Conservation (phyloP, 2,888 invertebrate species). For the Exephanes ischioxanthus region DNA sequence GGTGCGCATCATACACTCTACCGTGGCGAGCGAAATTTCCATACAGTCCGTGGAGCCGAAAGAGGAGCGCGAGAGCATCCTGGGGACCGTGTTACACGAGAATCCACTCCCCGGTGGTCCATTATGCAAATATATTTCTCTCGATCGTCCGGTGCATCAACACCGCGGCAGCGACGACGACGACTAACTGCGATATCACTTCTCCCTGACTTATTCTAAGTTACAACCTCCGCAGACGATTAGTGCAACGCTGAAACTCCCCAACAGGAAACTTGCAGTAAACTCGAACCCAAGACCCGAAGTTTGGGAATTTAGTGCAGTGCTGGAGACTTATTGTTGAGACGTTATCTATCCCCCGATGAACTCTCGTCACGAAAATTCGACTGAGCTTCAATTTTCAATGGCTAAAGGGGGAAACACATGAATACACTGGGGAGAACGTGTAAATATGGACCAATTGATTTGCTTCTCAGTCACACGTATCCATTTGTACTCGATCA, state of each 20-base stretch:
- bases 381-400: neutral
- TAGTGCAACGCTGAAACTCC: conserved; percentile 21
- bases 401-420: neutral
- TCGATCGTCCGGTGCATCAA: conserved; percentile 40
- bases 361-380: neutral
- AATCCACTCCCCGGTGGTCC: conserved; percentile 70
- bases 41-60: conserved; percentile 44
- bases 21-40: conserved; percentile 46
- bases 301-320: neutral
- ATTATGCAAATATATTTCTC: conserved; percentile 73
- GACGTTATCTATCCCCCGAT: neutral
- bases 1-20: conserved; percentile 10
- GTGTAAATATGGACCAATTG: neutral
- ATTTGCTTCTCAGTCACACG: neutral
- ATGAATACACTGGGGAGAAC: neutral
- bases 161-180: conserved; percentile 27
- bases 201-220: conserved; percentile 54
- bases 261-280: neutral
- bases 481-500: too few species aligned
- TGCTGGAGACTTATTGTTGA: neutral
- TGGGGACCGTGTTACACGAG: conserved; percentile 65
- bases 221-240: conserved; percentile 40
- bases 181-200: conserved; percentile 44
- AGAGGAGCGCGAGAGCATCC: conserved; percentile 38
- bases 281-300: neutral